phyloP scores from a whole-genome alignment of 2,888 invertebrate genomes.

The Euzophera pinguis region DNA sequence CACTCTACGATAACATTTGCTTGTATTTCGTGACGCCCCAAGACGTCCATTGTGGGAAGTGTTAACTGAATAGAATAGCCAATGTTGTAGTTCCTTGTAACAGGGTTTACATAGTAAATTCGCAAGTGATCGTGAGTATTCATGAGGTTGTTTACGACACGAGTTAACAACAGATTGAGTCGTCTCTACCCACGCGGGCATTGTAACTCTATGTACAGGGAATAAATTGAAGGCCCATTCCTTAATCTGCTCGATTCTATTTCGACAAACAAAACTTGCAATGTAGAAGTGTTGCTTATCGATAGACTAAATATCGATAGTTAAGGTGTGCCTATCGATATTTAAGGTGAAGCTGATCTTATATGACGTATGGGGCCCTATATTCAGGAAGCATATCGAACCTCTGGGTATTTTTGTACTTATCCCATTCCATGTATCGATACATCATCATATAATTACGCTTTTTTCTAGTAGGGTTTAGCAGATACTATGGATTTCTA shows the following conservation, averaged over 20 bases:
- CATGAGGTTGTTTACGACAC: slow-evolving; percentile 43
- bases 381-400: no score
- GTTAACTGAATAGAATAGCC: neutral
- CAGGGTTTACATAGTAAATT: slow-evolving; percentile 8
- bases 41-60: neutral
- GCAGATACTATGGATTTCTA: no score
- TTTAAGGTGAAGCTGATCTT: no score
- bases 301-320: no score
- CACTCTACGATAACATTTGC: neutral
- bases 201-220: slow-evolving; percentile 29
- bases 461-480: no score
- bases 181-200: slow-evolving; percentile 48
- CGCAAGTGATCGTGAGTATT: neutral
- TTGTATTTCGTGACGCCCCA: neutral
- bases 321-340: no score
- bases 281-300: no score
- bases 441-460: no score
- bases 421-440: no score
- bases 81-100: neutral
- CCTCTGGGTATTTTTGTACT: no score
- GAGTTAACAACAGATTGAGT: slow-evolving; percentile 61
- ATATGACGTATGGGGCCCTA: no score
- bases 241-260: neutral
- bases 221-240: neutral
- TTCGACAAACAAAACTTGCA: neutral